Evolutionary conservation across 2,113 vertebrate species (phyloP), one percentile per base, ranked within the genome.

Genomic region (Indri indri): DNA sequence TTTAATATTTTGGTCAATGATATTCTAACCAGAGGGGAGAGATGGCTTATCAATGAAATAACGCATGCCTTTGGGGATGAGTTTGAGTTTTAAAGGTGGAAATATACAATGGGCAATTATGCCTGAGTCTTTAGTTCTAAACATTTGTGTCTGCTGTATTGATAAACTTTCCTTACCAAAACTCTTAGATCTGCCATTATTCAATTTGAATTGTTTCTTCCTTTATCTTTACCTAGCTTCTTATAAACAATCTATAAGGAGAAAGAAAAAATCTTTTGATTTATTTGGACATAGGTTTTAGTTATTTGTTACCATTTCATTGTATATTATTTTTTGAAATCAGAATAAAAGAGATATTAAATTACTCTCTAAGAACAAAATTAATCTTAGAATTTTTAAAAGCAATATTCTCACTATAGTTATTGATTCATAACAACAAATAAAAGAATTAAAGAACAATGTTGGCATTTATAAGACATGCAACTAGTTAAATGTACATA

Each of bases 341-440:
- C 25, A 94, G 32, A 82, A 25, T 92, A 71, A 63, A 86, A 81
- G 27, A 68, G 83, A 74, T 22, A 57, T 13, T 66, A 83, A 37
- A 57, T 71, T 94, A 77, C 2, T 80, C 17, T 88, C 10, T 32
- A 96, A 52, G 12, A 88, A 66, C 9, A 82, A 94, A 97, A 87
- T 59, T 32, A 88, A 76, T 80, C 52, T 94, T 96, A 18, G 7
- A 76, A 27, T 61, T 71, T 71, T 98, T 90, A 17, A 96, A 96
- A 88, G 11, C 25, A 80, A n/a, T 17, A 45, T 74, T 42, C 27
- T 3, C n/a, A 86, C 10, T 7, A 52, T 8, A 57, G 11, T 68
- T 47, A 96, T 79, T 83, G n/a, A 79, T 81, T 87, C 34, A 84
- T n/a, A 79, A 79, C 0, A 80, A 47, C 2, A 77, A 94, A 71